phyloP scores from a whole-genome alignment of 92 coral and sea anemone genomes.

The Phenganax stokvisi region DNA sequence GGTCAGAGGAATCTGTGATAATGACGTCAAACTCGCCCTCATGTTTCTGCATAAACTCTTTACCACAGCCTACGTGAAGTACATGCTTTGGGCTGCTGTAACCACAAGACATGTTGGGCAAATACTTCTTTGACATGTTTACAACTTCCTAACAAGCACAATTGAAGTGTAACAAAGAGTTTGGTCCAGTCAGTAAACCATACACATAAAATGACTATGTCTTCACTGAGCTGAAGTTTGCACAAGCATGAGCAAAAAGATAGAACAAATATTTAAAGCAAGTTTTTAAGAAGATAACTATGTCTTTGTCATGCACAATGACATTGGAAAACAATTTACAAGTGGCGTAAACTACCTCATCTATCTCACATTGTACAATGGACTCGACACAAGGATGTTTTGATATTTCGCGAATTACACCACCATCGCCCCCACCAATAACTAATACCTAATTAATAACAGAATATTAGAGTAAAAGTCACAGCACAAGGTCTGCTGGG shows the following conservation, averaged over 20 bases:
- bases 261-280: too few species aligned
- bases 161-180: neutral
- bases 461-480: neutral
- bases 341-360: conserved; percentile 50
- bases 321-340: too few species aligned
- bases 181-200: neutral
- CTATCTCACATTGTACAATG: conserved; percentile 93
- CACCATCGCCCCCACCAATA: conserved; percentile 99
- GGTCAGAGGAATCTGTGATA: conserved; percentile 97
- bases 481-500: neutral
- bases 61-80: conserved; percentile 92
- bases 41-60: conserved; percentile 88
- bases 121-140: conserved; percentile 66
- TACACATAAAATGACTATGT: too few species aligned
- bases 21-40: conserved; percentile 85
- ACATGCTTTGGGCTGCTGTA: conserved; percentile 71
- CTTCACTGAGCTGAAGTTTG: too few species aligned
- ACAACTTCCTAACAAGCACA: conserved; percentile 65
- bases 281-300: too few species aligned
- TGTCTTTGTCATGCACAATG: too few species aligned
- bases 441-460: conserved; percentile 66
- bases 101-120: conserved; percentile 82
- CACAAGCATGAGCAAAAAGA: too few species aligned
- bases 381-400: conserved; percentile 87
- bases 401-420: conserved; percentile 91